phyloP scores from a whole-genome alignment of 2,113 vertebrate species.

The Fukomys damarensis region DNA sequence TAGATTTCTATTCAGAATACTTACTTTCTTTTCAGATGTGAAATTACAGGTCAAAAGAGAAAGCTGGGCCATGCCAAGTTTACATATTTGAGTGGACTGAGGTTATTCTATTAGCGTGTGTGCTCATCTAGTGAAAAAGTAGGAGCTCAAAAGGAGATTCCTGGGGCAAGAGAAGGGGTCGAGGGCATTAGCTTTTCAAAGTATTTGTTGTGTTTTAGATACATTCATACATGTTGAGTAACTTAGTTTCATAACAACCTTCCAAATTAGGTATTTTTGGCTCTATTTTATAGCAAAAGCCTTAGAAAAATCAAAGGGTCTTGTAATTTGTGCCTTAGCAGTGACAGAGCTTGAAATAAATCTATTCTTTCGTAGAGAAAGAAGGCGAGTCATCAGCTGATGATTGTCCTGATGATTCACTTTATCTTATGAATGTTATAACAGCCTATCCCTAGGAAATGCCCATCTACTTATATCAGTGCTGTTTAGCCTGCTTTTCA shows the following conservation, averaged over 20 bases:
- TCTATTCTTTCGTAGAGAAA: background rate
- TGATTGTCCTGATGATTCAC: background rate
- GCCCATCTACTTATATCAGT: background rate
- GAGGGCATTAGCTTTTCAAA: background rate
- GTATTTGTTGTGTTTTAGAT: background rate
- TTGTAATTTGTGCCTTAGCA: background rate
- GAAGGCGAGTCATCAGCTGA: background rate
- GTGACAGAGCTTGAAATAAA: background rate
- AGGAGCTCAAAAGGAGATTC: background rate
- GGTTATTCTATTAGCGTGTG: background rate
- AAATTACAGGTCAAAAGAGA: background rate
- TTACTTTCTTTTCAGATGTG: slow-evolving; percentile 12
- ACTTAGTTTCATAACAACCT: background rate
- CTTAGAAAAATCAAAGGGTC: background rate
- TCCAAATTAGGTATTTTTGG: background rate
- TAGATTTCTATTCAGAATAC: slow-evolving; percentile 20
- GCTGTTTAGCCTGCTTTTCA: background rate
- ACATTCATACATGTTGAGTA: background rate
- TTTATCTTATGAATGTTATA: background rate
- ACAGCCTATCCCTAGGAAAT: background rate
- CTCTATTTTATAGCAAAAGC: background rate
- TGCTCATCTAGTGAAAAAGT: background rate
- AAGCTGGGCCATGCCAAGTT: background rate
- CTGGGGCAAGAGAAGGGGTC: background rate
- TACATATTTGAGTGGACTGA: background rate